A percentile compares a stretch with the other conserved stretches of the same genome.
phyloP scores from a whole-genome alignment of 2,113 vertebrate genomes.

The Steatornis caripensis region DNA sequence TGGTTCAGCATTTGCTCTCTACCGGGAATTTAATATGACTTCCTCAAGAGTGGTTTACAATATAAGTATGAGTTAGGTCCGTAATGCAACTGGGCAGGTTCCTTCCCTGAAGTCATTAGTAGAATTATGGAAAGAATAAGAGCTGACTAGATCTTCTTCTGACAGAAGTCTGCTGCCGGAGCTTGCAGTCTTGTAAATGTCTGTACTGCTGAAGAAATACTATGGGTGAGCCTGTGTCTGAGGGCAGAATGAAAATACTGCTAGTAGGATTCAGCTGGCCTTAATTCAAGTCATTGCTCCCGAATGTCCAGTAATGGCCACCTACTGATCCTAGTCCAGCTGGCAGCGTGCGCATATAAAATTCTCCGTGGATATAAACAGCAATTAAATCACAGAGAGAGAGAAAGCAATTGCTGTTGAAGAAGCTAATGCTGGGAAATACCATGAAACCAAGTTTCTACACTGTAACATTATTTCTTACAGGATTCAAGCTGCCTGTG shows the following conservation, averaged over 20 bases:
- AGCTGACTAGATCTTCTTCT: neutral
- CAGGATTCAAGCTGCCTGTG: neutral
- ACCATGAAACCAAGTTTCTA: neutral
- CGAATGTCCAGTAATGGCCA: constrained; percentile 42
- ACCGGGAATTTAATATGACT: neutral
- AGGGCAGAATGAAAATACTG: constrained; percentile 1
- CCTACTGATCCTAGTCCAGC: constrained; percentile 50
- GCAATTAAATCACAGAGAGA: constrained; percentile 31
- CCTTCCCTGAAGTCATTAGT: neutral
- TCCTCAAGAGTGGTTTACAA: neutral
- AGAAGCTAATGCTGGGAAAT: neutral
- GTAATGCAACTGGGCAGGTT: neutral
- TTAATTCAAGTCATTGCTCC: constrained; percentile 47
- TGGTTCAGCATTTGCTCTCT: neutral
- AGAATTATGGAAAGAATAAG: neutral
- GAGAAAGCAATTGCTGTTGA: neutral
- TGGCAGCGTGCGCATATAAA: constrained; percentile 2
- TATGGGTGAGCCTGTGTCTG: neutral
- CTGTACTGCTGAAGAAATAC: neutral
- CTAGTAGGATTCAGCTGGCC: constrained; percentile 33
- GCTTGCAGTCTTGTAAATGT: neutral
- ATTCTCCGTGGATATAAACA: neutral
- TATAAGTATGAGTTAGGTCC: neutral
- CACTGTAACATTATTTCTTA: neutral
- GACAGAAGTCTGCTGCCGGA: neutral